Conservation (phyloP, 2,888 invertebrate species). For the Germaria angustata region DNA sequence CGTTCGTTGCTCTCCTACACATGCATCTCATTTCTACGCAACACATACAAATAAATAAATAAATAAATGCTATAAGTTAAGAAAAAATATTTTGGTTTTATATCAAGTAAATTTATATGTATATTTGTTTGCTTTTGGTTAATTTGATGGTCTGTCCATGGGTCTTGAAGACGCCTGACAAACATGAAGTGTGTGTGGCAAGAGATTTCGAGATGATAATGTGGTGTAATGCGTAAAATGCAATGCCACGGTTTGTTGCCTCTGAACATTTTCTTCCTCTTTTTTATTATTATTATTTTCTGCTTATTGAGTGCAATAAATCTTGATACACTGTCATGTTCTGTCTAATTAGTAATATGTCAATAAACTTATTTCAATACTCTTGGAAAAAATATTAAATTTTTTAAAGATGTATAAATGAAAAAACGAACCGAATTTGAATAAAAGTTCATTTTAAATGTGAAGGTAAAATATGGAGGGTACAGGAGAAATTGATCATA, state of each 20-base stretch:
- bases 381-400: not conserved
- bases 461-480: not conserved
- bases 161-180: not conserved
- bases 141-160: not conserved
- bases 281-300: constrained; percentile 26
- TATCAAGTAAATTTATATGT: not conserved
- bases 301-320: constrained; percentile 73
- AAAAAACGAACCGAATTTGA: too few relatives aligned
- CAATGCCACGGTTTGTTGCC: constrained; percentile 63
- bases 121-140: not conserved
- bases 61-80: not conserved
- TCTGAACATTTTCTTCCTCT: constrained; percentile 30
- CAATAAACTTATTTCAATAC: constrained; percentile 76
- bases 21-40: not conserved
- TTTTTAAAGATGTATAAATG: too few relatives aligned
- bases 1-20: constrained; percentile 68
- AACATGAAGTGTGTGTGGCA: constrained; percentile 5
- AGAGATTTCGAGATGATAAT: constrained; percentile 21
- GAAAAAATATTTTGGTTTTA: constrained; percentile 29
- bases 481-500: too few relatives aligned
- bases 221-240: constrained; percentile 43
- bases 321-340: constrained; percentile 79
- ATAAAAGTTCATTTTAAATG: too few relatives aligned
- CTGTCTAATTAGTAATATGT: constrained; percentile 79
- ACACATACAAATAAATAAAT: not conserved